Evolutionary conservation across 1,140 invertebrate species (phyloP).

Genomic region (Mycetomoellerius zeteki): DNA sequence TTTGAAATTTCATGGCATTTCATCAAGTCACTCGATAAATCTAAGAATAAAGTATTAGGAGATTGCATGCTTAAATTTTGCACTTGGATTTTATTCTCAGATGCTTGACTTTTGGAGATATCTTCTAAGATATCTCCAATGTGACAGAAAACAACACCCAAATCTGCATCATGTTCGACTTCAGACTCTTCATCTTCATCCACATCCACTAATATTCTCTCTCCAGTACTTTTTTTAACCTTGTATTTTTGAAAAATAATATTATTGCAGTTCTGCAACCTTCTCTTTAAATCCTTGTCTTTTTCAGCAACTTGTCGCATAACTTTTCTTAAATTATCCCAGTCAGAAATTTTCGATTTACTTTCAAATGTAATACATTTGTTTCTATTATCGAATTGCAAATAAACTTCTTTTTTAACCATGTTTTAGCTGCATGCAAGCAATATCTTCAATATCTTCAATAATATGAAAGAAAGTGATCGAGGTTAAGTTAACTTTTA

Average conservation of each 20-base stretch:
- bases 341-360: background rate
- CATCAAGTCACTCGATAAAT: background rate
- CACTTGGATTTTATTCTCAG: background rate
- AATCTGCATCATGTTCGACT: background rate
- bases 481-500: no score
- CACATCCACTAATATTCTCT: background rate
- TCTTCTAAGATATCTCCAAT: background rate
- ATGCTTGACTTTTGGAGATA: background rate
- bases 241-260: slow-evolving; percentile 1
- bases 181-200: background rate
- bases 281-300: background rate
- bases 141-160: background rate
- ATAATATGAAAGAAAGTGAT: no score
- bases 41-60: background rate
- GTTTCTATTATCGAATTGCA: background rate
- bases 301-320: background rate
- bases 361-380: background rate
- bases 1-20: background rate
- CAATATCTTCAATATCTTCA: no score
- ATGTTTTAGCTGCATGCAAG: background rate
- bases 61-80: background rate
- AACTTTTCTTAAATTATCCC: background rate
- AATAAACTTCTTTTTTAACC: background rate
- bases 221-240: background rate
- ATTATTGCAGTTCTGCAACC: background rate